Percentiles rank a stretch among this genome's conserved stretches.
Evolutionary conservation across 2,797 vertebrate genomes (phyloP).

Genomic region (Sciurus carolinensis): DNA sequence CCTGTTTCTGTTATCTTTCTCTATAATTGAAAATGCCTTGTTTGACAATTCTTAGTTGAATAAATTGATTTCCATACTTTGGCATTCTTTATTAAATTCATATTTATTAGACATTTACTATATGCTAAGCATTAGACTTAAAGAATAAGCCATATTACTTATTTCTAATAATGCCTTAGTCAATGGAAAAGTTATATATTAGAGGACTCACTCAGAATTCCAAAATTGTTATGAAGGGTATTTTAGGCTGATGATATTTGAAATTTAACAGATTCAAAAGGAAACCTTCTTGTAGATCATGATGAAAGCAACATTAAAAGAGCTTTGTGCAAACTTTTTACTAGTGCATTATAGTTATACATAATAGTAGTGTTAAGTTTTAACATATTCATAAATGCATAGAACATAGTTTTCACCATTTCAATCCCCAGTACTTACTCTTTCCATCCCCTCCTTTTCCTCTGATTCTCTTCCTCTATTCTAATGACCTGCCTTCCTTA

Average conservation of each 20-base stretch:
- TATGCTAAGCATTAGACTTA: not conserved
- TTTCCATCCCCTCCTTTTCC: no score
- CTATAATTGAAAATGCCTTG: not conserved
- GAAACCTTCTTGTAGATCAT: not conserved
- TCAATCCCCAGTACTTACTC: no score
- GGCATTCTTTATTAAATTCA: not conserved
- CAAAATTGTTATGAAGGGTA: not conserved
- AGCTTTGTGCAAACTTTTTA: no score
- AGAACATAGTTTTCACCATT: no score
- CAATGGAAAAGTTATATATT: not conserved
- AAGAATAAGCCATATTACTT: not conserved
- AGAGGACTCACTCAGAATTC: not conserved
- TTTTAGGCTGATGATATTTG: not conserved
- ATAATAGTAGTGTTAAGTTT: no score
- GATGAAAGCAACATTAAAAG: not conserved
- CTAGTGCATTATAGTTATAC: no score
- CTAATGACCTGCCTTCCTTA: no score
- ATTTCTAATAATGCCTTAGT: not conserved
- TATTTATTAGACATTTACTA: not conserved
- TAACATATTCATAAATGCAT: no score
- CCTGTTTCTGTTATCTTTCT: not conserved
- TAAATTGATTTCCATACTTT: not conserved
- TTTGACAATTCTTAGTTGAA: not conserved
- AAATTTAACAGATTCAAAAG: not conserved
- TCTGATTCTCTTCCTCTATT: no score